A percentile compares a stretch with the other conserved stretches of the same genome.
Evolutionary conservation across 2,888 invertebrate genomes (phyloP).

Genomic region (Brachypalpus laphriformis): DNA sequence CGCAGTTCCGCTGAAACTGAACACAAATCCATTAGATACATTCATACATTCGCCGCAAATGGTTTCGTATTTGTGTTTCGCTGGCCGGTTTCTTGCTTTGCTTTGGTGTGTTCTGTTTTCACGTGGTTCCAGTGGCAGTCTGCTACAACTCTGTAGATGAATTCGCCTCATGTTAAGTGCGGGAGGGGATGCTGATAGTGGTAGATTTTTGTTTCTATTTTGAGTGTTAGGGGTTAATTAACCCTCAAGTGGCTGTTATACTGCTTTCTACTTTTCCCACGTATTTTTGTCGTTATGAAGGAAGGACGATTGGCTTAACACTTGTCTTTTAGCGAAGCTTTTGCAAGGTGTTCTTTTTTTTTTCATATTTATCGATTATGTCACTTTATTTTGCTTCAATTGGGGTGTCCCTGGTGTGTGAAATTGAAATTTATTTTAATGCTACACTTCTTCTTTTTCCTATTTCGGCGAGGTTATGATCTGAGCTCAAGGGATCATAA

Average conservation of each 20-base stretch:
- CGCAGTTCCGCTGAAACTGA: slow-evolving; percentile 52
- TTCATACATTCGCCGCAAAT: not conserved
- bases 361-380: not conserved
- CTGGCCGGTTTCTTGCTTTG: slow-evolving; percentile 6
- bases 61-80: not conserved
- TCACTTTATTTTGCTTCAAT: not conserved
- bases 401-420: slow-evolving; percentile 3
- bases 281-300: not conserved
- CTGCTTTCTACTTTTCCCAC: not conserved
- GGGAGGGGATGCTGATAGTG: not conserved
- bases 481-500: too few relatives aligned
- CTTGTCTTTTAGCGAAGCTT: not conserved
- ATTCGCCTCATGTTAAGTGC: slow-evolving; percentile 23
- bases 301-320: not conserved
- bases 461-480: too few relatives aligned
- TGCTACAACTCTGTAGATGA: slow-evolving; percentile 1
- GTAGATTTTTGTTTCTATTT: not conserved
- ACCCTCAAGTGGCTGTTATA: slow-evolving; percentile 23
- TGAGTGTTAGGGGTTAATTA: slow-evolving; percentile 31
- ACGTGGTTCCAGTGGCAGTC: not conserved
- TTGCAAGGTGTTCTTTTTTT: not conserved
- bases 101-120: slow-evolving; percentile 6
- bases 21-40: slow-evolving; percentile 7
- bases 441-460: too few relatives aligned
- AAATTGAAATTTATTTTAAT: slow-evolving; percentile 22